Evolutionary conservation across 2,888 invertebrate genomes (phyloP), one percentile per base, ranked within the genome.

Genomic region (Megalurothrips usitatus): DNA sequence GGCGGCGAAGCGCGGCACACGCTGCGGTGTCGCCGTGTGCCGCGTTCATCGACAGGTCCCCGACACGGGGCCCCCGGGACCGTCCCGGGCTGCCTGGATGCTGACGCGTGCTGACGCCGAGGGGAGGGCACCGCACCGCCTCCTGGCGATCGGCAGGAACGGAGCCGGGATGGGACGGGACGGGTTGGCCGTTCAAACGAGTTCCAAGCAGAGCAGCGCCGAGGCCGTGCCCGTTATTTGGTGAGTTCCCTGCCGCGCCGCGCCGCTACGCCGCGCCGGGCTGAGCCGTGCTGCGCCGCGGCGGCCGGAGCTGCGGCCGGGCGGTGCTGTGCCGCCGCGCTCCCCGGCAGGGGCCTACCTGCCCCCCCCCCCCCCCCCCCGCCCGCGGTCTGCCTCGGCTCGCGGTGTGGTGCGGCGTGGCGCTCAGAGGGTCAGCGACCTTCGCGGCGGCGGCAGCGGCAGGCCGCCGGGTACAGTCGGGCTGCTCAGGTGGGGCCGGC

Each of bases 141-240:
- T 43, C 34, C 34, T 43, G 3, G 34, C 34, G 34, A 43, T 43
- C 34, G 34, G 34, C 34, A 2, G 34, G 34, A 43, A 43, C 34
- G 34, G 34, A 43, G 34, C 34, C 6, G 34, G 34, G 34, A 43
- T 43, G 34, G 34, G 34, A 43, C 6, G 34, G 34, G 34, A 43
- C 34, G 34, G 34, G 34, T 43, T 43, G 34, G 26, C 23, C 68
- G 68, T 75, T 75, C 68, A 75, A 75, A 75, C 68, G 68, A 75
- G 68, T 75, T 75, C 68, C 68, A 58, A 17, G 58, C 58, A 75
- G 68, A n/a, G 68, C 68, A 75, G 26, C 23, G 68, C 68, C 26
- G 68, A 75, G 6, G 23, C 23, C 23, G 26, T 26, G 12, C 26
- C 68, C 68, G 68, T 75, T 75, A 75, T 75, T 75, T 75, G 68